Base-by-base conservation (phyloP, 2,888 invertebrate species). In the Tetranychus truncatus region DNA sequence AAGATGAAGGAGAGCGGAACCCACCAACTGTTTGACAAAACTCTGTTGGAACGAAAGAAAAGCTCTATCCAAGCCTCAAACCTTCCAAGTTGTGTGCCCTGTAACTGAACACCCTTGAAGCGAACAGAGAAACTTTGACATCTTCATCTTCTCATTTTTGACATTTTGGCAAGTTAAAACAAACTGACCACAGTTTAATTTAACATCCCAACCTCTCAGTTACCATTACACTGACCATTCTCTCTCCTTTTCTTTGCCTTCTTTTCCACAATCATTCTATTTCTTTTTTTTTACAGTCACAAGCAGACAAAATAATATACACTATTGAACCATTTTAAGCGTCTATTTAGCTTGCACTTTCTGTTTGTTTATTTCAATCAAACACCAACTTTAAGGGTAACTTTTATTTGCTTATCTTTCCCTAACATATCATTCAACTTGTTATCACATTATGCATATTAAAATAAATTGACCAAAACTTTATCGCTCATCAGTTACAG, bases 1-100 rank as follows among this genome's bases (percentile, higher is more conserved):
- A 44, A 72, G 72, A 72, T 34, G 72, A 72, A 44, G 20, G 46
- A 72, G 72, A 72, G 72, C 21, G 72, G 20, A 24, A 69, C 69
- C 69, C 21, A 24, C 69, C 69, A 69, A 69, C 69, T 24, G 69
- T 20, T 69, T 24, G 34, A 69, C 34, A 69, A 24, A 69, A 24
- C 69, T 18, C n/a, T 69, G 6, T 69, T 24, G 15, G 55, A 34
- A 34, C 34, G 34, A 34, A 24, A 34, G 34, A 5, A 34, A 34
- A 34, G 34, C 34, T 5, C 5, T 34, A 34, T 34, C 34, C 34
- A 55, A 55, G 11, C 11, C 55, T 55, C 55, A 55, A 55, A 55
- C 55, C 55, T 55, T 55, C 55, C 9, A 55, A 55, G 15, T 15
- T 9, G 15, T 9, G 15, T 15, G 55, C 15, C 34, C 34, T 55